Evolutionary conservation across 2,888 invertebrate species (phyloP).

Genomic region (Chloroclysta siterata): DNA sequence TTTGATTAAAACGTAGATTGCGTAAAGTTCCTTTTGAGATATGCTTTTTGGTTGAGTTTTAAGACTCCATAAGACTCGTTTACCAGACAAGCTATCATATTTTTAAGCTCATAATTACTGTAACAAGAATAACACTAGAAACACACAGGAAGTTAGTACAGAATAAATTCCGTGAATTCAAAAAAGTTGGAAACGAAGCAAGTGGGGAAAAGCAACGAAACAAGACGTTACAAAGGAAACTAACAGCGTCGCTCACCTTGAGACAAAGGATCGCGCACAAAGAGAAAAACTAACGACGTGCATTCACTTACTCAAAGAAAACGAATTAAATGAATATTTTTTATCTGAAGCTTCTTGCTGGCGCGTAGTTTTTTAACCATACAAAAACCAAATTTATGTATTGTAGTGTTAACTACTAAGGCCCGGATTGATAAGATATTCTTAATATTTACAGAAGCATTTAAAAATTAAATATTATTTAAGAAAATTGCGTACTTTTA

Average conservation of each 20-base stretch:
- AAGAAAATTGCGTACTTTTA: too few relatives aligned
- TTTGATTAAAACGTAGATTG: constrained; percentile 9
- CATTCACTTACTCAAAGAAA: constrained; percentile 30
- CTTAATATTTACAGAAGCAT: too few relatives aligned
- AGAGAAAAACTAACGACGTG: constrained; percentile 34
- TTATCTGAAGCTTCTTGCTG: constrained; percentile 38
- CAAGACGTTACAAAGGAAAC: constrained; percentile 44
- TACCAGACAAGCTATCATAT: too few relatives aligned
- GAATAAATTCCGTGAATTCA: constrained; percentile 7
- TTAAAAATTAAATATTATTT: too few relatives aligned
- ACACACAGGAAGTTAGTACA: background rate
- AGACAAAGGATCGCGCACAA: constrained; percentile 49
- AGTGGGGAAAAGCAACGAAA: constrained; percentile 24
- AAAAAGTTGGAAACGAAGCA: constrained; percentile 14
- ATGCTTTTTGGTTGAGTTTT: background rate
- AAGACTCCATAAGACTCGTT: too few relatives aligned
- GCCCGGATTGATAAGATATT: too few relatives aligned
- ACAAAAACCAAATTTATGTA: too few relatives aligned
- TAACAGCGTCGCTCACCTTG: constrained; percentile 47
- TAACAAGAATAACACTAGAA: background rate
- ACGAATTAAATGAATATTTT: constrained; percentile 27
- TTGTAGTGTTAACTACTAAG: constrained; percentile 6
- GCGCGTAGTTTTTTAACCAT: background rate
- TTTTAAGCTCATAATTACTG: background rate
- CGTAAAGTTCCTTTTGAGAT: background rate